phyloP scores from a whole-genome alignment of 2,888 invertebrate species.

The Perizoma flavofasciatum region DNA sequence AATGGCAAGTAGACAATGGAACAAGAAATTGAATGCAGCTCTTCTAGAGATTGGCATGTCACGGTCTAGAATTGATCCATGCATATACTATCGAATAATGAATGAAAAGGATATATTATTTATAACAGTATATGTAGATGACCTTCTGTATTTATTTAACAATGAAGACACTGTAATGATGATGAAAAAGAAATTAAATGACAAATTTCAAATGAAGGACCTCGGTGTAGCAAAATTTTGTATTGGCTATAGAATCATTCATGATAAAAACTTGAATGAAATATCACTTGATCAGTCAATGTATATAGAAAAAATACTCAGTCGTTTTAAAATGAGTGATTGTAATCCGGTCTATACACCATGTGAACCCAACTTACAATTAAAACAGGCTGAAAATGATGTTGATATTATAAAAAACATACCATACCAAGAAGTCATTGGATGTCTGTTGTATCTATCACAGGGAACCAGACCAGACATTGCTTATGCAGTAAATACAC shows the following conservation, averaged over 20 bases:
- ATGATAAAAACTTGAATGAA: background rate
- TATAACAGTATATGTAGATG: conserved; percentile 40
- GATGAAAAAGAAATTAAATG: conserved; percentile 1
- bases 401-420: background rate
- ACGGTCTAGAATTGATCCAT: conserved; percentile 40
- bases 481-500: conserved; percentile 22
- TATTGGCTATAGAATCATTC: conserved; percentile 1
- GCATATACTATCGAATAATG: conserved; percentile 35
- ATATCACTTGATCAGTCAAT: conserved; percentile 6
- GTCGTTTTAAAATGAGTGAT: conserved; percentile 2
- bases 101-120: conserved; percentile 35
- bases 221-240: conserved; percentile 3
- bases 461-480: conserved; percentile 24
- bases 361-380: conserved; percentile 1
- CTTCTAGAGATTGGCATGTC: conserved; percentile 38
- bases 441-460: conserved; percentile 27
- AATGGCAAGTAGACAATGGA: background rate
- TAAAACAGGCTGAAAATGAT: conserved; percentile 2
- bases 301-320: conserved; percentile 3
- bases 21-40: conserved; percentile 7
- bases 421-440: background rate
- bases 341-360: conserved; percentile 1
- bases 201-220: conserved; percentile 7
- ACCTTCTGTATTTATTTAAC: too few species aligned
- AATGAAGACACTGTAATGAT: background rate